Conservation (phyloP, 2,888 invertebrate genomes). For the Andrena bicolor region DNA sequence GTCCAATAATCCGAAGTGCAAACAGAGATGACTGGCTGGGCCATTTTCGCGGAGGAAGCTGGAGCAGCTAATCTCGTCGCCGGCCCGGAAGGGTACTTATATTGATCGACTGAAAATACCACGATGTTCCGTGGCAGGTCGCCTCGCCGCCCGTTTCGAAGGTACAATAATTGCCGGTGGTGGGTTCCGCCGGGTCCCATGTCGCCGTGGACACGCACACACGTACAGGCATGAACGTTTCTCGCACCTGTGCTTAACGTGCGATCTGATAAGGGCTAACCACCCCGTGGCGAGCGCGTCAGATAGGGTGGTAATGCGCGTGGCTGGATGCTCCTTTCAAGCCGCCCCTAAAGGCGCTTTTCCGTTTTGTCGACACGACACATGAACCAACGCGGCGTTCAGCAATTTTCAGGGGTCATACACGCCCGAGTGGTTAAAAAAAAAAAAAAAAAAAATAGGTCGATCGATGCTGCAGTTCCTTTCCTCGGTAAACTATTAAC, state of each 20-base stretch:
- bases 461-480: no score
- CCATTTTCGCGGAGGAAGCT: conserved; percentile 26
- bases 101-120: conserved; percentile 60
- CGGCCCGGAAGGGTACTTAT: conserved; percentile 40
- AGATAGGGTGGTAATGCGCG: conserved; percentile 79
- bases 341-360: conserved; percentile 76
- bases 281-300: conserved; percentile 72
- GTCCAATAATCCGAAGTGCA: conserved; percentile 2
- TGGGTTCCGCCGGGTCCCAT: conserved; percentile 16
- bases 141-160: conserved; percentile 25
- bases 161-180: conserved; percentile 39
- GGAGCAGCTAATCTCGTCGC: conserved; percentile 37
- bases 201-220: not conserved
- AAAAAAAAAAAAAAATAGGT: no score
- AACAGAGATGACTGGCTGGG: not conserved
- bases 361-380: conserved; percentile 72
- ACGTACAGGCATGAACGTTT: conserved; percentile 50
- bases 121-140: conserved; percentile 32
- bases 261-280: conserved; percentile 80
- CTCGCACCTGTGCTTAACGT: conserved; percentile 78
- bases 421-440: no score
- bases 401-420: not conserved
- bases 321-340: conserved; percentile 81
- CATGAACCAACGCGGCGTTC: conserved; percentile 27
- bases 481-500: no score